Evolutionary conservation across 1,140 invertebrate species (phyloP).

Genomic region (Octopus sinensis): DNA sequence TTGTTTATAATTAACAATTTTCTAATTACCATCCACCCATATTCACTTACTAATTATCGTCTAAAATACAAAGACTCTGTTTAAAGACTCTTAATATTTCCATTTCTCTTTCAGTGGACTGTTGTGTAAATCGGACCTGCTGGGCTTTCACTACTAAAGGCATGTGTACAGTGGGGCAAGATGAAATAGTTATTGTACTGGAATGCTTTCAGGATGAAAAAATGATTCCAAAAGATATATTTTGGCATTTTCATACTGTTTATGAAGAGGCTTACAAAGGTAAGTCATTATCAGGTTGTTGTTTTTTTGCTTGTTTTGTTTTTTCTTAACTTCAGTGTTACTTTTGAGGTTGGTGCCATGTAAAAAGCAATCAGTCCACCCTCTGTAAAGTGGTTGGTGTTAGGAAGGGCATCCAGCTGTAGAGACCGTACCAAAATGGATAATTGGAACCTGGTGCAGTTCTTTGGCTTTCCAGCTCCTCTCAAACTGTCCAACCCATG

Average conservation of each 20-base stretch:
- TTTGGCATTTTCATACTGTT: conserved; percentile 72
- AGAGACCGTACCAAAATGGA: too few relatives aligned
- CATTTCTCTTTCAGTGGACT: conserved; percentile 67
- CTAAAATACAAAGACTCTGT: too few relatives aligned
- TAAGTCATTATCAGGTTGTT: conserved; percentile 38
- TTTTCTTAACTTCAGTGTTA: not conserved
- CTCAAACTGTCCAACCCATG: too few relatives aligned
- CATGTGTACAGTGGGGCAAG: conserved; percentile 77
- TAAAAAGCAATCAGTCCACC: too few relatives aligned
- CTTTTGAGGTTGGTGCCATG: not conserved
- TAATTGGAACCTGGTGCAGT: too few relatives aligned
- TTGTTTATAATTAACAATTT: too few relatives aligned
- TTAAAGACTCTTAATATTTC: not conserved
- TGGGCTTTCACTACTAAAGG: conserved; percentile 81
- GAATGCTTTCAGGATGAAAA: conserved; percentile 72
- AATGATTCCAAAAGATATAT: conserved; percentile 73
- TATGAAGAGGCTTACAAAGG: conserved; percentile 78
- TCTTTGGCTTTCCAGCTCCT: too few relatives aligned
- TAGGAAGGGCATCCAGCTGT: too few relatives aligned
- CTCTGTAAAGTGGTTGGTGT: too few relatives aligned
- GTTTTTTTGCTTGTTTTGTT: not conserved
- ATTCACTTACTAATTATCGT: too few relatives aligned
- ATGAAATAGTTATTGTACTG: conserved; percentile 78
- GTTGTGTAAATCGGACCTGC: conserved; percentile 75
- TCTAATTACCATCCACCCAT: too few relatives aligned